Conservation (phyloP, 35 echinoderm and acorn worm genomes). For the Acanthaster planci region DNA sequence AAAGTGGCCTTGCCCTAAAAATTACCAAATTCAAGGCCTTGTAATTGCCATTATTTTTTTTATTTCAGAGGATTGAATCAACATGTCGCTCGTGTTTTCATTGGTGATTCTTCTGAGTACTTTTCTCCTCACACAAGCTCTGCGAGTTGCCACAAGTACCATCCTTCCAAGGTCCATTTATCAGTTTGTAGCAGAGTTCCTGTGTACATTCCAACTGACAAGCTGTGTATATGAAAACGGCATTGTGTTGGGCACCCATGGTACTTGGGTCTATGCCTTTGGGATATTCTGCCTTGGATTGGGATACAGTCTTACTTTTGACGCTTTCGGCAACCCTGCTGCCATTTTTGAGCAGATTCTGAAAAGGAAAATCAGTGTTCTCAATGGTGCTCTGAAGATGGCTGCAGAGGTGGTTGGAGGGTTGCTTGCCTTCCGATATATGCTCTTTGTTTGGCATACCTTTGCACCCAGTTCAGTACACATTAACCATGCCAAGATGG, state of each 20-base stretch:
- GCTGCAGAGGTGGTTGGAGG: constrained; percentile 67
- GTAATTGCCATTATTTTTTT: too few relatives aligned
- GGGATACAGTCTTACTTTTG: constrained; percentile 74
- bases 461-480: constrained; percentile 53
- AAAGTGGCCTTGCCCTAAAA: too few relatives aligned
- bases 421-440: constrained; percentile 63
- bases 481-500: constrained; percentile 19
- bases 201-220: constrained; percentile 76
- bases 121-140: constrained; percentile 31
- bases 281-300: constrained; percentile 53
- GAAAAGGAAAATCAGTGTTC: constrained; percentile 54
- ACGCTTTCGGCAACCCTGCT: constrained; percentile 82
- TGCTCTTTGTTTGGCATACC: constrained; percentile 60
- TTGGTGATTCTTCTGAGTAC: constrained; percentile 14
- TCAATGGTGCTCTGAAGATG: constrained; percentile 55
- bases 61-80: background rate
- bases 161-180: constrained; percentile 53
- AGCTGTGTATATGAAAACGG: constrained; percentile 89
- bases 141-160: constrained; percentile 28
- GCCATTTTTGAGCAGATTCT: constrained; percentile 65
- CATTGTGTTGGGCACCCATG: constrained; percentile 61
- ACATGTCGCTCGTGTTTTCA: background rate
- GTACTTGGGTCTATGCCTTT: constrained; percentile 58
- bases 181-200: constrained; percentile 67
- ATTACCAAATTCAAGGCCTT: too few relatives aligned